Evolutionary conservation across 64 coral and sea anemone species (phyloP).

Genomic region (Stichodactyla mertensii): DNA sequence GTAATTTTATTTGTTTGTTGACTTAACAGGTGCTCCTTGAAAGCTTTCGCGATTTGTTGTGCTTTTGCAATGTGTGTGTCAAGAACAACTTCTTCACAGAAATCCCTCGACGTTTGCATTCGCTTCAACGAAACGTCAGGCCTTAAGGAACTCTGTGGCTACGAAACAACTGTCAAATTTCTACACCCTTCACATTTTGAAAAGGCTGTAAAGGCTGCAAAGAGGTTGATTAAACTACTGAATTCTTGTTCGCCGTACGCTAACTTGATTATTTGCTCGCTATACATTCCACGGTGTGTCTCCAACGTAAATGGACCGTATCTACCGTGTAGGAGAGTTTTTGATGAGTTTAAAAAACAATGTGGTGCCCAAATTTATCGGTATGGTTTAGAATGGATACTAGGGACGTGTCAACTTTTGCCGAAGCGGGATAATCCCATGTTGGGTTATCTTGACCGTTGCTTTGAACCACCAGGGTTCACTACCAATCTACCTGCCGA

Average conservation of each 20-base stretch:
- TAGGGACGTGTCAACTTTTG: conserved; percentile 42
- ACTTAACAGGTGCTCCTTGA: conserved; percentile 4
- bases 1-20: not conserved
- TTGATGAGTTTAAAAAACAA: conserved; percentile 20
- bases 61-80: not conserved
- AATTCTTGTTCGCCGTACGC: conserved; percentile 32
- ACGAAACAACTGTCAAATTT: conserved; percentile 1
- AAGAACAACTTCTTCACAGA: not conserved
- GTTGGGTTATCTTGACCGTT: conserved; percentile 32
- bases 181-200: not conserved
- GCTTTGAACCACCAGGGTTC: conserved; percentile 39
- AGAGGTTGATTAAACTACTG: not conserved
- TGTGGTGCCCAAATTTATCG: not conserved
- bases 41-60: not conserved
- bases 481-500: conserved; percentile 3
- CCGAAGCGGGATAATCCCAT: conserved; percentile 36
- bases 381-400: conserved; percentile 12
- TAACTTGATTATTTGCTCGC: conserved; percentile 31
- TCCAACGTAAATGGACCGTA: conserved; percentile 41
- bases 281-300: conserved; percentile 35
- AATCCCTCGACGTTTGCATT: not conserved
- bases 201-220: not conserved
- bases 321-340: conserved; percentile 49
- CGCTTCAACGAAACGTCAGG: not conserved
- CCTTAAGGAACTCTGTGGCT: not conserved